phyloP scores from a whole-genome alignment of 1,140 invertebrate species.

The Doryteuthis pealeii region DNA sequence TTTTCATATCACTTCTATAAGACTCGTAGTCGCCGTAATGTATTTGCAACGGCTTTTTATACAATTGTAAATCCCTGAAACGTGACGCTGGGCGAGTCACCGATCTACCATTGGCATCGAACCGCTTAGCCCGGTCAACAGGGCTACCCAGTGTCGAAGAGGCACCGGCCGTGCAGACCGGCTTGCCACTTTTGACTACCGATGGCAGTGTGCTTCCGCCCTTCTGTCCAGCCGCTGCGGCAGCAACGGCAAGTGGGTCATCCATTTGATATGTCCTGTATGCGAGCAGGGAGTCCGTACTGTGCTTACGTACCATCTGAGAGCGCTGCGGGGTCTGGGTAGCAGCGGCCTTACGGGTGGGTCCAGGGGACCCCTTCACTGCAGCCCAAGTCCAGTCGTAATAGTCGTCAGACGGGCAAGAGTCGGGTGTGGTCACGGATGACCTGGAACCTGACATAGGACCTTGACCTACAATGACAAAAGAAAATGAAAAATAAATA shows the following conservation, averaged over 20 bases:
- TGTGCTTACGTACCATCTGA: conserved; percentile 60
- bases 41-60: conserved; percentile 54
- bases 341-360: conserved; percentile 45
- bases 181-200: conserved; percentile 28
- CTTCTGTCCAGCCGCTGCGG: conserved; percentile 19
- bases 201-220: conserved; percentile 20
- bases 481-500: neutral
- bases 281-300: conserved; percentile 43
- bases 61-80: conserved; percentile 53
- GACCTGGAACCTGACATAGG: conserved; percentile 58
- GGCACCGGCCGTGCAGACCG: conserved; percentile 28
- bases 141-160: conserved; percentile 43
- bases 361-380: conserved; percentile 41
- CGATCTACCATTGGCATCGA: conserved; percentile 34
- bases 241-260: conserved; percentile 25
- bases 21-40: conserved; percentile 56
- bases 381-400: conserved; percentile 68
- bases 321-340: conserved; percentile 69
- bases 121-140: conserved; percentile 27
- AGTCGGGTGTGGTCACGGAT: conserved; percentile 71
- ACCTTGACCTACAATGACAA: conserved; percentile 21
- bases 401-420: conserved; percentile 89
- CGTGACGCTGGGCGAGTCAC: conserved; percentile 34
- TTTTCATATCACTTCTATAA: conserved; percentile 49
- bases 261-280: conserved; percentile 72